These are phyloP conservation scores for Thryonomys swinderianus DNA, from an alignment of 2,113 vertebrate genomes.

Conservation along the genomic window DNA sequence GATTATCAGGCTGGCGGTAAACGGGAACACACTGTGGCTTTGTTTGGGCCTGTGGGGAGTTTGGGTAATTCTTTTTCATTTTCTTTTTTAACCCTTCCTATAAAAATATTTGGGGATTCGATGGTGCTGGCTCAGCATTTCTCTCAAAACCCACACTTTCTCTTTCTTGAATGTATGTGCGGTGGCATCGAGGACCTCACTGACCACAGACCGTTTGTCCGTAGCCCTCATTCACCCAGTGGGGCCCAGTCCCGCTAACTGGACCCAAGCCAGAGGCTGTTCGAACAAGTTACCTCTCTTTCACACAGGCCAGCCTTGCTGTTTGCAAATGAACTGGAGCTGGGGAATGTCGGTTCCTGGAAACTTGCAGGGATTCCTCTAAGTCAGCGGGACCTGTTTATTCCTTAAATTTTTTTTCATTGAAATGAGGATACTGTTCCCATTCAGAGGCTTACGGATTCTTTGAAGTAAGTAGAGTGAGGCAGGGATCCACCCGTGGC, in stretches of 20 bases:
- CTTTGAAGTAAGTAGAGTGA: background rate
- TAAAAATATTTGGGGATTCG: conserved; percentile 73
- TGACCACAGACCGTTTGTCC: conserved; percentile 56
- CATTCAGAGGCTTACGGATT: background rate
- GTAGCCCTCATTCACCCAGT: conserved; percentile 55
- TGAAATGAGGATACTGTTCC: conserved; percentile 46
- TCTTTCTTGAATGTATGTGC: conserved; percentile 11
- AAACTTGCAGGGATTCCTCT: conserved; percentile 67
- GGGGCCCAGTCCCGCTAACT: background rate
- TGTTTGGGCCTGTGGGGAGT: conserved; percentile 75
- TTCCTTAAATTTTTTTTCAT: conserved; percentile 57
- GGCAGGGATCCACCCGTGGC: background rate
- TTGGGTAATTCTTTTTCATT: conserved; percentile 48
- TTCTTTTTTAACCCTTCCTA: background rate
- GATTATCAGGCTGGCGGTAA: conserved; percentile 71
- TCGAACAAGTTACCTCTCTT: background rate
- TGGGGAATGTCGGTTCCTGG: conserved; percentile 57
- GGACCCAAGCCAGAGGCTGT: conserved; percentile 62
- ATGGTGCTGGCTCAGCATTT: conserved; percentile 61
- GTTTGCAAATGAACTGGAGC: background rate
- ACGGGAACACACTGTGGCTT: conserved; percentile 57
- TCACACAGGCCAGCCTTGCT: background rate
- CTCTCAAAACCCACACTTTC: conserved; percentile 39
- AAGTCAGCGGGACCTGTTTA: conserved; percentile 54
- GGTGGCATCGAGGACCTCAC: background rate